Evolutionary conservation across 2,888 invertebrate species (phyloP), one percentile per base, ranked within the genome.

Genomic region (Aquatica leii): DNA sequence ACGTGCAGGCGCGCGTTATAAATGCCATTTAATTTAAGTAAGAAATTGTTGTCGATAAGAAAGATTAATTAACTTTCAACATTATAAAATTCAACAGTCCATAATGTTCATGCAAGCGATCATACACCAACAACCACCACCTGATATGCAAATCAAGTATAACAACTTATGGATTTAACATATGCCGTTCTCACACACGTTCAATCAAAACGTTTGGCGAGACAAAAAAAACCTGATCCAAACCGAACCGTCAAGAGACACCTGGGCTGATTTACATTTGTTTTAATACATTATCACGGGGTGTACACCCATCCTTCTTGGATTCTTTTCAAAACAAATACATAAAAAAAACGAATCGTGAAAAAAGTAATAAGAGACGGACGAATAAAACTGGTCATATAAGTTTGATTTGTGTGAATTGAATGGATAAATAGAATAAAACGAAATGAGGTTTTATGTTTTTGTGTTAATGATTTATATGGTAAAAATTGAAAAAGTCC

Each of bases 101-200:
- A 58, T 53, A 48, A 58, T 51, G 62, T 43, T 48, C 51, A 58
- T 40, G 54, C 62, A 63, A 59, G 49, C 62, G 56, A 66, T 66
- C 67, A 64, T 62, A 64, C 59, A 59, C 55, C 41, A 8, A 17
- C 5, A 6, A 43, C 41, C 63, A 66, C 57, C 65, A 68, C 64
- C 66, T 68, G 68, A 68, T 68, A 68, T 68, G 68, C 68, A 68
- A 68, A 68, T 68, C 68, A 59, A 50, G 58, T 62, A 62, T 58
- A 62, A 57, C 61, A 58, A 65, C 65, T 62, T 55, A 62, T 65
- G 61, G 55, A 59, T 64, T 64, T 56, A 59, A 58, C 60, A 51
- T 64, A 67, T 64, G 64, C 64, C 60, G 66, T 67, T 67, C 66
- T 67, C 66, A 66, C 66, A 67, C 63, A 67, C 63, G 65, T 55